These are phyloP conservation scores for Microplitis manilae DNA, from an alignment of 2,888 invertebrate species.

Conservation along the genomic window DNA sequence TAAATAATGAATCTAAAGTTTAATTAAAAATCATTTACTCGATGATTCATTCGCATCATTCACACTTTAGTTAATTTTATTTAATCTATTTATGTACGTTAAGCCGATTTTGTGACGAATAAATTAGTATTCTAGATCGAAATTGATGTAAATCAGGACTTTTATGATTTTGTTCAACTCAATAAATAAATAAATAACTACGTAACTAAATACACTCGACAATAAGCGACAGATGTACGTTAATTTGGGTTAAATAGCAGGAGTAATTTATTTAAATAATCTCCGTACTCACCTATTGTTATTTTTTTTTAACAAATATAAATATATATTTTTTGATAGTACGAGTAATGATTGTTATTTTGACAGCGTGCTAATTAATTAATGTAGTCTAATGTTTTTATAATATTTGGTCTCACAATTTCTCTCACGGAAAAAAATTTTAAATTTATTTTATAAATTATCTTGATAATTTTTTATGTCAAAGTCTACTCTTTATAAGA, in stretches of 20 bases:
- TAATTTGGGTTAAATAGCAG: background rate
- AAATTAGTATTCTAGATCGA: slow-evolving; percentile 68
- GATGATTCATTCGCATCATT: slow-evolving; percentile 49
- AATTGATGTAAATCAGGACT: slow-evolving; percentile 63
- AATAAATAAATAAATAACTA: background rate
- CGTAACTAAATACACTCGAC: background rate
- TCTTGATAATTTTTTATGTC: no score
- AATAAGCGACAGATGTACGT: background rate
- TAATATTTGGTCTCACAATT: background rate
- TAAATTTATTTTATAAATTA: no score
- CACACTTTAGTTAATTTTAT: slow-evolving; percentile 39
- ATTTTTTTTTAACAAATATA: background rate
- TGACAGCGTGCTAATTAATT: background rate
- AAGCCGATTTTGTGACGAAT: slow-evolving; percentile 41
- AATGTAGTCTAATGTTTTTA: background rate
- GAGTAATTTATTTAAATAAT: background rate
- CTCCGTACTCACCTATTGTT: background rate
- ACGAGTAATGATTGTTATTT: background rate
- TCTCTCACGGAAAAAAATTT: no score
- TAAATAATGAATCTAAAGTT: slow-evolving; percentile 21
- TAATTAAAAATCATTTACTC: slow-evolving; percentile 45
- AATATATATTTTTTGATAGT: background rate
- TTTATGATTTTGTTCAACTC: slow-evolving; percentile 26
- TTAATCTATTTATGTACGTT: slow-evolving; percentile 21
- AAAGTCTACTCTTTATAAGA: no score